Percentiles rank a stretch among this genome's conserved stretches.
phyloP scores from a whole-genome alignment of 2,888 invertebrate genomes.

The Seira sanloemensis region DNA sequence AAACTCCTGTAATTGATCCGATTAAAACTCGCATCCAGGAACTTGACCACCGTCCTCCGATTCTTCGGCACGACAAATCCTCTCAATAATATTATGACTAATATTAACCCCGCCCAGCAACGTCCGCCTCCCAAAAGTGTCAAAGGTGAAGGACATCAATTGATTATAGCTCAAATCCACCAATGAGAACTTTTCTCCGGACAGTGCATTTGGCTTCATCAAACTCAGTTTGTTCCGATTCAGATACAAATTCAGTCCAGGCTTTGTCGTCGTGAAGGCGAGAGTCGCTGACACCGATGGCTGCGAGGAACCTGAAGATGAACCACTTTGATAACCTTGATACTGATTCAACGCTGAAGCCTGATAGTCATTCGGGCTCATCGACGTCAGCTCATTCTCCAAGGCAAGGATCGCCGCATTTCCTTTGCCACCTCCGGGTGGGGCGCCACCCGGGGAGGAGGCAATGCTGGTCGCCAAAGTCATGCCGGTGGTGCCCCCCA shows the following conservation, averaged over 20 bases:
- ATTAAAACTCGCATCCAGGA: conserved; percentile 84
- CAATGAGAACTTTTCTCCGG: conserved; percentile 76
- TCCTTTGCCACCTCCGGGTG: conserved; percentile 29
- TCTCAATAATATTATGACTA: conserved; percentile 85
- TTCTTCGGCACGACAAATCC: conserved; percentile 80
- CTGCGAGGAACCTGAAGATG: conserved; percentile 81
- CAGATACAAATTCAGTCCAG: conserved; percentile 80
- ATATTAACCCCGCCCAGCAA: conserved; percentile 87
- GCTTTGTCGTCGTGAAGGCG: conserved; percentile 49
- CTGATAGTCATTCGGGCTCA: conserved; percentile 55
- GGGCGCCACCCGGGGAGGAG: background rate
- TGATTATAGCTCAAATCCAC: conserved; percentile 71
- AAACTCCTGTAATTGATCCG: conserved; percentile 77
- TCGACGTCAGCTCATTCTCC: conserved; percentile 57
- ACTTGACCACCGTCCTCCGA: conserved; percentile 82
- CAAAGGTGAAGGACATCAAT: conserved; percentile 85
- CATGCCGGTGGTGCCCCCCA: conserved; percentile 39
- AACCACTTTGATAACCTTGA: conserved; percentile 80
- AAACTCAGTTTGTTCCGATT: conserved; percentile 85
- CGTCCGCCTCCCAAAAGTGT: conserved; percentile 84
- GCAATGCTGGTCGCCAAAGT: conserved; percentile 23
- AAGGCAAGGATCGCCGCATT: conserved; percentile 54
- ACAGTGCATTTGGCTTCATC: conserved; percentile 85
- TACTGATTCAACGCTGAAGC: conserved; percentile 35
- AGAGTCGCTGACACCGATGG: conserved; percentile 60